Base-by-base conservation (phyloP, 2,113 vertebrate genomes). In the Alouatta palliata region DNA sequence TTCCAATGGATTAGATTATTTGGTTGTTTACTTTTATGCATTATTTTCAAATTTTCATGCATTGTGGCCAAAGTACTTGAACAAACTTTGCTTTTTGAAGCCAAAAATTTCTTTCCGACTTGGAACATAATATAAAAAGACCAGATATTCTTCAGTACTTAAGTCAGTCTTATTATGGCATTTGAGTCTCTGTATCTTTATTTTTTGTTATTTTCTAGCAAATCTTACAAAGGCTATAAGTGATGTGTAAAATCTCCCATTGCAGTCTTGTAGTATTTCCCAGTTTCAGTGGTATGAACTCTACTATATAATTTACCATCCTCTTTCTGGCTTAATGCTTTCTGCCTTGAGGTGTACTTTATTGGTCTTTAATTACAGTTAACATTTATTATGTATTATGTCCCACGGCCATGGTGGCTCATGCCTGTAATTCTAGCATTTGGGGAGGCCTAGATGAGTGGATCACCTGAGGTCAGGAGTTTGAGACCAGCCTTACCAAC, bases 241-340 rank as follows among this genome's bases (percentile, higher is more conserved):
- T 45, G 35, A 8, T 64, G 3, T 70, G 43, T 45, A 61, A 75
- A 73, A 56, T 75, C 66, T 87, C 9, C 70, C 32, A 40, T 13
- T 56, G 45, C 35, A 64, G 68, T 52, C 52, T 49, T 45, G 23
- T 47, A 30, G 35, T 47, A 40, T 80, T 75, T 76, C 49, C 21
- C 37, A 90, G 47, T 96, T 93, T 76, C 58, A 87, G 14, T 70
- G 49, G 40, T 97, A 19, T 91, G 30, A 77, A 61, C 9, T 91
- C 75, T 70, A 30, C 19, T 80, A 52, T 82, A n/a, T 25, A 93
- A 47, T 37, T 43, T 68, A 68, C 5, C 14, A 35, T 20, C 20
- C 30, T 86, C 64, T 91, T 77, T 66, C 17, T 76, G 68, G 30
- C 45, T 68, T 93, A 61, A 40, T 52, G n/a, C 2, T 80, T 70